phyloP scores from a whole-genome alignment of 2,797 vertebrate genomes.

The Valencia hispanica region DNA sequence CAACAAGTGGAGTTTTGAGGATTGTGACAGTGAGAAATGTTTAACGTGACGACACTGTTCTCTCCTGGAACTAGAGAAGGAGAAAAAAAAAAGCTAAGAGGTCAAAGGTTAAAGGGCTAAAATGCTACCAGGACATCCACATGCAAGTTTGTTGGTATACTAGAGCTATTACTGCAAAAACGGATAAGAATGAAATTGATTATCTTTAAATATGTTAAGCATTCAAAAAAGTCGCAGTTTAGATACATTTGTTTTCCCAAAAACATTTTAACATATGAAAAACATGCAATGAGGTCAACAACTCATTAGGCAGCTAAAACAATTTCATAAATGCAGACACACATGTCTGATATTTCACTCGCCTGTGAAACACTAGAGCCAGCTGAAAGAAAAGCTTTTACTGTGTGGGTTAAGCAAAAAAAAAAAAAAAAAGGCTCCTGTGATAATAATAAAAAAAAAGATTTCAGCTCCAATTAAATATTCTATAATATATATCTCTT shows the following conservation, averaged over 20 bases:
- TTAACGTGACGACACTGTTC: conserved; percentile 5
- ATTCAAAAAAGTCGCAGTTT: neutral
- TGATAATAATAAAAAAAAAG: neutral
- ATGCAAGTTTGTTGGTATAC: neutral
- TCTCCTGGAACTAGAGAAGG: neutral
- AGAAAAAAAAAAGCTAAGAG: neutral
- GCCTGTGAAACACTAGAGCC: neutral
- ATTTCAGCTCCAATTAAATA: neutral
- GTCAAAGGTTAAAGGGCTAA: conserved; percentile 9
- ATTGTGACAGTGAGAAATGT: conserved; percentile 39
- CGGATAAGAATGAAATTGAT: no score
- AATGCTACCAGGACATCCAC: neutral
- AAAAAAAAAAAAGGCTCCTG: neutral
- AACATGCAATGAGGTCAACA: neutral
- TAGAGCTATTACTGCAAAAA: neutral
- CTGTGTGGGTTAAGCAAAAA: neutral
- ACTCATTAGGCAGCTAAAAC: neutral
- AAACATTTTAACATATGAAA: neutral
- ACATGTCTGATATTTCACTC: neutral
- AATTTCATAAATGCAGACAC: neutral
- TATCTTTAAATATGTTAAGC: neutral
- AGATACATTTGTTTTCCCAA: neutral
- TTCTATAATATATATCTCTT: neutral
- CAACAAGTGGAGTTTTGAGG: conserved; percentile 8
- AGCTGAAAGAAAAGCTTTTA: neutral